Evolutionary conservation across 2,888 invertebrate genomes (phyloP), one percentile per base, ranked within the genome.

Genomic region (Morpho helenor): DNA sequence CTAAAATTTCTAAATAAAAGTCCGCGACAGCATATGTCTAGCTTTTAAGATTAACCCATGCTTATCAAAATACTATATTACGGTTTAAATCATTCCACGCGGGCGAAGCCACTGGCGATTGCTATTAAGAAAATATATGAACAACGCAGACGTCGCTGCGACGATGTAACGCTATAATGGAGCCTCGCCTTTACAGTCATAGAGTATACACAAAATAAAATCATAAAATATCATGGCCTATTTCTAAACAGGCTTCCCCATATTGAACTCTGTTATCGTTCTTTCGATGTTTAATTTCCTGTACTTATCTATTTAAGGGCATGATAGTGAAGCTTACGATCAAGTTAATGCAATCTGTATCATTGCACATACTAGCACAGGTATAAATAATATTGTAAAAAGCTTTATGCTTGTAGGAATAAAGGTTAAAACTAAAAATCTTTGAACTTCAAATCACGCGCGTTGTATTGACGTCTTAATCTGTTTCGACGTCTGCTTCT

Each of bases 241-340:
- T 23, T 48, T 74, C 47, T 52, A 50, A 52, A 59, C 51, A 56
- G 22, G 7, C 59, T 41, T 40, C 23, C 31, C 31, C 41, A 48
- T 56, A 48, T 57, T 57, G 57, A 67, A 75, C 61, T 46, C 46
- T 52, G 47, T 64, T 58, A 61, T 64, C 57, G 48, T 42, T 10
- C 52, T 79, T 84, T 83, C 82, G 84, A 87, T 76, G 82, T 85
- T 85, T 82, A 83, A 85, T 86, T 87, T 84, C 84, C 85, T 80
- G 78, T 69, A 75, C 78, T 82, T 83, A 84, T 84, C 81, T 77
- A 60, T 59, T 53, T 46, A 50, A 54, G 54, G 54, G 42, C 54
- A 47, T 39, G 54, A 54, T 54, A 54, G 59, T 31, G 42, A 51
- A 53, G 52, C 57, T 57, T 57, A 52, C 52, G 52, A 52, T 57